Conservation (phyloP, 2,113 vertebrate genomes). For the Brachypodius melanocephalos region DNA sequence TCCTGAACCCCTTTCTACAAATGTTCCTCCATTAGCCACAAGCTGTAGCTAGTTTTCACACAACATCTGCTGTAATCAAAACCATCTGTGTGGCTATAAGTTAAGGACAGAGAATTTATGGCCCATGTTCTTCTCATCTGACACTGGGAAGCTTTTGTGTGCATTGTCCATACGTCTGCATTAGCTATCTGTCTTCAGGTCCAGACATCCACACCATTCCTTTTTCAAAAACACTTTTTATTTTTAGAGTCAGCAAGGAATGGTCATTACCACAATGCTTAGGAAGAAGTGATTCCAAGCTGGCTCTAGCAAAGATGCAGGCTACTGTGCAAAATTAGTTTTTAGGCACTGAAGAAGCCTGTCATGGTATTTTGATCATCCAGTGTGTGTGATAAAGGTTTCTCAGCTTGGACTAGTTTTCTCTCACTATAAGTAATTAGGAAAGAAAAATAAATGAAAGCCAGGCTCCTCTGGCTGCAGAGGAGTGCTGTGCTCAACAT, state of each 20-base stretch:
- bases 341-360: not conserved
- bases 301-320: not conserved
- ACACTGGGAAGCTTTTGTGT: conserved; percentile 2
- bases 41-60: conserved; percentile 79
- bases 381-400: not conserved
- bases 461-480: not conserved
- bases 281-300: not conserved
- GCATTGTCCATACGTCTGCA: not conserved
- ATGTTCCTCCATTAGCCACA: conserved; percentile 19
- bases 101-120: conserved; percentile 47
- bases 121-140: conserved; percentile 25
- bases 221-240: not conserved
- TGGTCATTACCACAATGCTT: not conserved
- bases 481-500: not conserved
- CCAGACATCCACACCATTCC: not conserved
- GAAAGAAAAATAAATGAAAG: conserved; percentile 25
- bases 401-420: not conserved
- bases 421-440: not conserved
- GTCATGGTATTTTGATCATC: not conserved
- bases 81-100: conserved; percentile 67
- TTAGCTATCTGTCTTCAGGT: conserved; percentile 4
- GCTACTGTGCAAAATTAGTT: conserved; percentile 9
- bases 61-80: conserved; percentile 74
- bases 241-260: not conserved
- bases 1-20: conserved; percentile 12